phyloP scores from a whole-genome alignment of 2,797 vertebrate species.

The Triplophysa bombifrons region DNA sequence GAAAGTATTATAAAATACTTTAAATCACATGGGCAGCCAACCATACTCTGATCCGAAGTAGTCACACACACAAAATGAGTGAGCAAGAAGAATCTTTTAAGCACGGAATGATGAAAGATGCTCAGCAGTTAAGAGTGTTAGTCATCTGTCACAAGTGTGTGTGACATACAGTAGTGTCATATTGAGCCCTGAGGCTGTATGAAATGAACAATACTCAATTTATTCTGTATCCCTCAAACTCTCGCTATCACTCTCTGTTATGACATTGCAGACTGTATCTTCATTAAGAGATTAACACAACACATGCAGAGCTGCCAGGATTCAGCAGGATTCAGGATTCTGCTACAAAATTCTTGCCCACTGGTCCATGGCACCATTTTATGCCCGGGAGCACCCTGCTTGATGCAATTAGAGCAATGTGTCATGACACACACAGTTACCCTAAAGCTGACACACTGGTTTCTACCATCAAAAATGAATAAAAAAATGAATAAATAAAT shows the following conservation, averaged over 20 bases:
- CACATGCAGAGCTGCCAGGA: not conserved
- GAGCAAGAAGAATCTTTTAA: not conserved
- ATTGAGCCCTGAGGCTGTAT: not conserved
- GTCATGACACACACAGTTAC: slow-evolving; percentile 8
- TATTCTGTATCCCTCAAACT: not conserved
- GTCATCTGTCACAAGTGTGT: not conserved
- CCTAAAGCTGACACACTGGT: not conserved
- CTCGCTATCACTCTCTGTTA: not conserved
- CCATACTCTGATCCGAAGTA: too few species aligned
- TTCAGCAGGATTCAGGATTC: too few species aligned
- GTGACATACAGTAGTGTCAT: not conserved
- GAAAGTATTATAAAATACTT: too few species aligned
- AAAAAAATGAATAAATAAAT: not conserved
- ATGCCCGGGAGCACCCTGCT: not conserved
- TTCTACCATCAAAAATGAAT: slow-evolving; percentile 6
- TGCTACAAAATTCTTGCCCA: not conserved
- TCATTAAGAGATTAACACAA: not conserved
- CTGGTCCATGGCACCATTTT: not conserved
- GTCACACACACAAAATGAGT: too few species aligned
- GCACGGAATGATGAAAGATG: not conserved
- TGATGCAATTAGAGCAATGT: not conserved
- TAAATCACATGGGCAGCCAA: too few species aligned
- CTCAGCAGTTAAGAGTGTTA: not conserved
- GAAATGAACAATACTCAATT: not conserved
- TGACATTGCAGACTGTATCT: not conserved